Base-by-base conservation (phyloP, 2,797 vertebrate species). In the Aeoliscus strigatus region DNA sequence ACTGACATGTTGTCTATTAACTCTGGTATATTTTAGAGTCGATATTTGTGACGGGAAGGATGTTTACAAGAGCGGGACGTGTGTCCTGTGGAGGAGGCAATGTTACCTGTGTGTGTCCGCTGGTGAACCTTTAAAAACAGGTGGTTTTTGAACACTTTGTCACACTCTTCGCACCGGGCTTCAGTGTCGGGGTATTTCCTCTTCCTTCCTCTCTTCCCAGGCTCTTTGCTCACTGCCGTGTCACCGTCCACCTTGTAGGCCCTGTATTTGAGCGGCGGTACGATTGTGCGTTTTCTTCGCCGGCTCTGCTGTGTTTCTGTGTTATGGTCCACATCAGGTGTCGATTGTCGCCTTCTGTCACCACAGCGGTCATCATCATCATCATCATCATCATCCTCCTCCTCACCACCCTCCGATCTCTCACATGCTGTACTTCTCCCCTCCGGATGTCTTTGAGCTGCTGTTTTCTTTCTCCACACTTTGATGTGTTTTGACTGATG, bases 131-230 rank as follows among this genome's bases (percentile, higher is more conserved):
- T 91, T 61, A 99, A 71, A 71, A 97, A 96, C 39, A 95, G 86
- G 66, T 89, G 92, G 57, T 89, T 94, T 59, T 97, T 97, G 76
- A 97, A 96, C 6, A 92, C 88, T 78, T 96, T 98, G 51, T 88
- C 90, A 32, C 96, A 99, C 66, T 93, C 90, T 41, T 93, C 91
- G 57, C 96, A 99, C 2, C 87, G 80, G 11, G 90, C 87, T 69
- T 94, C 94, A 0, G 90, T 84, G 34, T 83, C 49, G 0, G 74
- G 68, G 15, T 87, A 90, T 49, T 90, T 97, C 57, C 84, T 91
- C 52, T 79, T 94, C 42, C 82, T 84, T 15, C 86, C 90, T 1
- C 77, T 68, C 67, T 75, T 91, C 64, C 79, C 90, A 1, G 73
- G 39, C 38, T 92, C 79, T 39, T 61, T 82, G 38, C 61, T 68